Evolutionary conservation across 2,797 vertebrate species (phyloP).

Genomic region (Peromyscus aztecus): DNA sequence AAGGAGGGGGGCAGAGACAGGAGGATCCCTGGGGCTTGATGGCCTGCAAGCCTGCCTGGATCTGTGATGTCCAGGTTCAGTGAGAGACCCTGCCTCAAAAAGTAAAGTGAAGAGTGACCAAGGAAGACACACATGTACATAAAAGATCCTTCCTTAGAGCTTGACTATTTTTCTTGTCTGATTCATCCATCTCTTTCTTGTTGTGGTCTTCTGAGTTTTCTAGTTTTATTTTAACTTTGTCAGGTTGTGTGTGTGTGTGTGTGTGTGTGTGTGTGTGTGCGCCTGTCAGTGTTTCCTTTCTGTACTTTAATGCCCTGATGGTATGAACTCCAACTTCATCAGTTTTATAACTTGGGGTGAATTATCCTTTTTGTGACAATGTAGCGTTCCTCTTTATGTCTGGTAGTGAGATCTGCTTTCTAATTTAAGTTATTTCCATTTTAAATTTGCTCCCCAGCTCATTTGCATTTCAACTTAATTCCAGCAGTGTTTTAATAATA

Average conservation of each 20-base stretch:
- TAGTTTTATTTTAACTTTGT: not conserved
- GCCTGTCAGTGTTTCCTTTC: not conserved
- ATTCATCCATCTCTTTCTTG: not conserved
- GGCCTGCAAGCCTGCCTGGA: not conserved
- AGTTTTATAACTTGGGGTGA: not conserved
- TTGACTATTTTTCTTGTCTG: not conserved
- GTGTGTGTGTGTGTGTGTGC: not conserved
- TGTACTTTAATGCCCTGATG: not conserved
- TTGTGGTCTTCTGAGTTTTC: not conserved
- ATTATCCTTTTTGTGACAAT: constrained; percentile 11
- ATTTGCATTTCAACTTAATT: constrained; percentile 50
- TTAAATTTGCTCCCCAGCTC: not conserved
- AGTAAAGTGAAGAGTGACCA: not conserved
- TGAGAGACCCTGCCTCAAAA: not conserved
- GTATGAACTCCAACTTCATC: not conserved
- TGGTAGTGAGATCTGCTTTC: constrained; percentile 29
- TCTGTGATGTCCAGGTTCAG: not conserved
- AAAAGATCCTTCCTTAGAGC: not conserved
- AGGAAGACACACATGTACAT: not conserved
- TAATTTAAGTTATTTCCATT: constrained; percentile 24
- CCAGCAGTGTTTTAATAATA: not conserved
- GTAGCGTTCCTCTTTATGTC: not conserved
- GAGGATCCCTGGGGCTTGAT: not conserved
- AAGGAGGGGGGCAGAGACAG: not conserved
- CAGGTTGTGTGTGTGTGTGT: not conserved